Evolutionary conservation across 2,113 vertebrate species (phyloP).

Genomic region (Beaufortia kweichowensis): DNA sequence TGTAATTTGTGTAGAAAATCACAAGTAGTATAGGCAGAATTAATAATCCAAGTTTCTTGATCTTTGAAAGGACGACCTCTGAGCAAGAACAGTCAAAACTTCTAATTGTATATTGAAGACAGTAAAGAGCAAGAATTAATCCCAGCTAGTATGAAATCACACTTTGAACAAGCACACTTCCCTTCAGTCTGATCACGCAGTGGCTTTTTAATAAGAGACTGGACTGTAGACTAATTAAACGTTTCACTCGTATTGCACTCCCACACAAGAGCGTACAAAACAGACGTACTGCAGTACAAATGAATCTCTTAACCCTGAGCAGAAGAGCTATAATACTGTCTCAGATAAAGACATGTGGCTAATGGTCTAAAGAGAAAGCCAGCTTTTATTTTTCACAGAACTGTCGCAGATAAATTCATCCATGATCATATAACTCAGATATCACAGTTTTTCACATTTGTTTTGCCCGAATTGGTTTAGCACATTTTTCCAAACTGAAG

Average conservation of each 20-base stretch:
- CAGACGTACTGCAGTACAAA: not conserved
- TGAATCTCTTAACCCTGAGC: not conserved
- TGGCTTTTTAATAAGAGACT: not conserved
- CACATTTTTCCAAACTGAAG: not conserved
- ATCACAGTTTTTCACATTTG: not conserved
- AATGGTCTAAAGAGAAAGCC: not conserved
- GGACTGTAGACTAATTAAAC: constrained; percentile 15
- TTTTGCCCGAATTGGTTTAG: not conserved
- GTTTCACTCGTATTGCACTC: constrained; percentile 22
- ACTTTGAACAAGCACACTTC: not conserved
- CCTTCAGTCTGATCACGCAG: not conserved
- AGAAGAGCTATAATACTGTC: not conserved
- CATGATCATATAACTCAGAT: not conserved
- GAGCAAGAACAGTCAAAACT: not conserved
- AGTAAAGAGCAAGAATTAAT: not conserved
- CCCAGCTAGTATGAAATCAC: constrained; percentile 12
- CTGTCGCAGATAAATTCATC: not conserved
- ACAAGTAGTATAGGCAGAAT: no score
- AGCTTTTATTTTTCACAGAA: not conserved
- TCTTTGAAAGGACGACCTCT: not conserved
- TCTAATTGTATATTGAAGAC: not conserved
- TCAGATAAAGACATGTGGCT: not conserved
- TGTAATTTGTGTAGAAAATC: no score
- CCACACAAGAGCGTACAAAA: not conserved
- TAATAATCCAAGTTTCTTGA: no score